Evolutionary conservation across 2,797 vertebrate genomes (phyloP).

Genomic region (Hephaestus fuliginosus): DNA sequence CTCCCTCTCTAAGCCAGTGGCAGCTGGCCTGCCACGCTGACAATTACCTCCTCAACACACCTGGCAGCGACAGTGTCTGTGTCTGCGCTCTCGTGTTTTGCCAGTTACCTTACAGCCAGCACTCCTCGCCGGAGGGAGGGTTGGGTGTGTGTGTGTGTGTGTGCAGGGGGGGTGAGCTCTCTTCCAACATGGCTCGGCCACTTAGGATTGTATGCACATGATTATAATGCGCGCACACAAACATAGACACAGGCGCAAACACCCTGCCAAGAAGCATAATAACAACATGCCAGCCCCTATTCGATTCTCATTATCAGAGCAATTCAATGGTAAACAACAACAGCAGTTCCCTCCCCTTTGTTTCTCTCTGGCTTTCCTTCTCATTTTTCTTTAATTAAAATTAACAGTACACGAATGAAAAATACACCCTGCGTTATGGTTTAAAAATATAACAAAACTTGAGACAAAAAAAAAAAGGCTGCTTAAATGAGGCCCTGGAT

Average conservation of each 20-base stretch:
- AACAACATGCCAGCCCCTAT: conserved; percentile 54
- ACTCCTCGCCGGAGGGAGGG: conserved; percentile 30
- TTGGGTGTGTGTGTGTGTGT: too few relatives aligned
- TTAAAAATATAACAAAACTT: conserved; percentile 14
- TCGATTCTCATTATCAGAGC: conserved; percentile 69
- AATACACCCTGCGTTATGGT: not conserved
- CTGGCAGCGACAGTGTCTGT: conserved; percentile 59
- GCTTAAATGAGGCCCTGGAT: conserved; percentile 3
- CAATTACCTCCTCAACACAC: conserved; percentile 71
- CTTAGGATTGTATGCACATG: conserved; percentile 53
- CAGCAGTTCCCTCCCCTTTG: conserved; percentile 42
- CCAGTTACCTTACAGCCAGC: conserved; percentile 58
- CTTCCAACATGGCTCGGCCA: conserved; percentile 56
- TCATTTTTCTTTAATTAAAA: conserved; percentile 49
- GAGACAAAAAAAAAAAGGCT: not conserved
- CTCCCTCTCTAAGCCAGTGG: conserved; percentile 49
- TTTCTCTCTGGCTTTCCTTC: conserved; percentile 29
- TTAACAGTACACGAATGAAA: conserved; percentile 13
- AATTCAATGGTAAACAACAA: conserved; percentile 60
- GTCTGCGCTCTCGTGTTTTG: conserved; percentile 47
- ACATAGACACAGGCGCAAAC: conserved; percentile 45
- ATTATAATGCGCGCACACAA: conserved; percentile 45
- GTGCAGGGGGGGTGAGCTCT: conserved; percentile 16
- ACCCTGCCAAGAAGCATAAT: conserved; percentile 62
- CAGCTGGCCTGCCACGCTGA: conserved; percentile 51